Percentiles rank a stretch among this genome's conserved stretches.
phyloP scores from a whole-genome alignment of 2,113 vertebrate genomes.

The Poeciliopsis occidentalis region DNA sequence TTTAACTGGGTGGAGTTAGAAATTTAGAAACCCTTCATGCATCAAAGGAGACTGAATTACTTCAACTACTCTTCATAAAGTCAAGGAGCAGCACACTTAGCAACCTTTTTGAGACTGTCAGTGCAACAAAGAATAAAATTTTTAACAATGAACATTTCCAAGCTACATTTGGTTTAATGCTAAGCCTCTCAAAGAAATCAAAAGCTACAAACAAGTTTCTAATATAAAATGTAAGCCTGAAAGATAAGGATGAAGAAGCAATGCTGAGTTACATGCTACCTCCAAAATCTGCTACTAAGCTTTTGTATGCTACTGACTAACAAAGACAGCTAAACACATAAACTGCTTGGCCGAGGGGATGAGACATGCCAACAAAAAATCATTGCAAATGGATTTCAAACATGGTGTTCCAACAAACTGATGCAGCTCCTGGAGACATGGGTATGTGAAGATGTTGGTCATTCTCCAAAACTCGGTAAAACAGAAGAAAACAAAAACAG shows the following conservation, averaged over 20 bases:
- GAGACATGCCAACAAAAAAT: neutral
- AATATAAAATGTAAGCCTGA: neutral
- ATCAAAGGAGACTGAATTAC: no score
- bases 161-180: no score
- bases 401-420: slow-evolving; percentile 1
- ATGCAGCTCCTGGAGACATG: slow-evolving; percentile 34
- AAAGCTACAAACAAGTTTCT: no score
- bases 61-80: no score
- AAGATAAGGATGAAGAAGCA: neutral
- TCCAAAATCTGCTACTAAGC: slow-evolving; percentile 12
- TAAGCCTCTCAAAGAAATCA: no score
- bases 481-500: slow-evolving; percentile 48
- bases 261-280: slow-evolving; percentile 6
- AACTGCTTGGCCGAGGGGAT: slow-evolving; percentile 20
- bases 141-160: neutral
- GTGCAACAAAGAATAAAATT: neutral
- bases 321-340: slow-evolving; percentile 22
- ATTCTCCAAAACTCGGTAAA: slow-evolving; percentile 34
- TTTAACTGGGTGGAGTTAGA: no score
- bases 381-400: slow-evolving; percentile 23
- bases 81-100: no score
- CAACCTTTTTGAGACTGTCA: no score
- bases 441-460: slow-evolving; percentile 43
- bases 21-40: no score
- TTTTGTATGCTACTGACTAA: neutral